Percentiles rank a stretch among this genome's conserved stretches.
Evolutionary conservation across 2,113 vertebrate species (phyloP).

Genomic region (Platycercus adscitus): DNA sequence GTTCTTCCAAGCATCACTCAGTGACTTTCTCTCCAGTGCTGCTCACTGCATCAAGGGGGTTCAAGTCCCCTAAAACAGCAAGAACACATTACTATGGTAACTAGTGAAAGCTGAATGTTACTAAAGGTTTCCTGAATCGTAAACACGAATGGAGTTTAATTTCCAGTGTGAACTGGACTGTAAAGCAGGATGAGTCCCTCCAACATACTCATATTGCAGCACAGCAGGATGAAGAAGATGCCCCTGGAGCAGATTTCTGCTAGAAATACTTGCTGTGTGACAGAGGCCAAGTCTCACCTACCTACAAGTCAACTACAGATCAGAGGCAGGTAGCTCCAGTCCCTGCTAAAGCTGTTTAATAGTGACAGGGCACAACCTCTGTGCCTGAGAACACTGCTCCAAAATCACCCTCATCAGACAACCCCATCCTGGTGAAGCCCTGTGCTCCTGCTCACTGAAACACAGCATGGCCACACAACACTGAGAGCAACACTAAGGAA

Average conservation of each 20-base stretch:
- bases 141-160: accelerated
- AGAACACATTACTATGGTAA: not conserved
- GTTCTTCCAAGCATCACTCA: not conserved
- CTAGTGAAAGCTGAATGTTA: not conserved
- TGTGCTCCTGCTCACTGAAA: accelerated
- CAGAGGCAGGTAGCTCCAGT: not conserved
- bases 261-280: not conserved
- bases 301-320: not conserved
- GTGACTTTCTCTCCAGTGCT: not conserved
- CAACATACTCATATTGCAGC: accelerated
- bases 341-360: not conserved
- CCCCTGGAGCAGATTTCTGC: accelerated
- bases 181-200: not conserved
- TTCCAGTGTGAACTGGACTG: accelerated
- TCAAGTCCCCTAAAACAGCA: not conserved
- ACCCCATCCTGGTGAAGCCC: not conserved
- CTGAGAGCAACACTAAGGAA: not conserved
- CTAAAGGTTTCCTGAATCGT: not conserved
- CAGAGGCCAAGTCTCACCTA: not conserved
- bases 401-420: not conserved
- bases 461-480: accelerated
- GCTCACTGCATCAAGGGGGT: not conserved
- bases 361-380: not conserved
- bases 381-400: not conserved
- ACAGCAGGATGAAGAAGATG: too few relatives aligned